These are phyloP conservation scores for Camelus bactrianus DNA, from an alignment of 2,113 vertebrate species.

Conservation along the genomic window DNA sequence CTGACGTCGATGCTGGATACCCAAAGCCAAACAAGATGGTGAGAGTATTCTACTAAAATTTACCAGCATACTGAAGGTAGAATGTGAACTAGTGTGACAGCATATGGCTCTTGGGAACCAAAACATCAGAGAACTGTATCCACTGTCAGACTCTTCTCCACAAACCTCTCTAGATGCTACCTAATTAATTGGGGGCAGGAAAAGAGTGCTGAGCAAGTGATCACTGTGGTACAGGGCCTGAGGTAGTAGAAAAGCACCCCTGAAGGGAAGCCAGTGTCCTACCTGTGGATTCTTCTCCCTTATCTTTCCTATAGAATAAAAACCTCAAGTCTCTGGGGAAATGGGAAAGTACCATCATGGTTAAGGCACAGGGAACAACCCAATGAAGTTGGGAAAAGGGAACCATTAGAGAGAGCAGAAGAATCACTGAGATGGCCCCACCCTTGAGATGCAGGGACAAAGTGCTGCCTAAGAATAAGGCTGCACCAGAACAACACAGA, in stretches of 20 bases:
- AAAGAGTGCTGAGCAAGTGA: neutral
- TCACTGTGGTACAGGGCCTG: neutral
- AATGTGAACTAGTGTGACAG: neutral
- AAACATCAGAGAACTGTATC: neutral
- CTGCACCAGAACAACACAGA: neutral
- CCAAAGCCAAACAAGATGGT: neutral
- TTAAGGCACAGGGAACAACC: neutral
- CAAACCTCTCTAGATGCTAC: neutral
- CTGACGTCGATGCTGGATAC: neutral
- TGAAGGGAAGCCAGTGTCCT: neutral
- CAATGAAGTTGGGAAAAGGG: neutral
- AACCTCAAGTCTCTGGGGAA: neutral
- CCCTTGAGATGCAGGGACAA: neutral
- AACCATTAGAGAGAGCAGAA: neutral
- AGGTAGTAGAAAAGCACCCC: neutral
- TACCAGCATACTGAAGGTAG: neutral
- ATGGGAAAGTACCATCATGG: neutral
- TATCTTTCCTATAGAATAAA: neutral
- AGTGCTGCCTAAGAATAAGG: neutral
- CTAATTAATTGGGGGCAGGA: neutral
- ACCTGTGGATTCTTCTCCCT: neutral
- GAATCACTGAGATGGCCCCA: neutral
- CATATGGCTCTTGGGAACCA: neutral
- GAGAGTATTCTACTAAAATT: neutral
- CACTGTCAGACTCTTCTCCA: neutral